Evolutionary conservation across 2,797 vertebrate species (phyloP), one percentile per base, ranked within the genome.

Genomic region (Telmatherina bonti): DNA sequence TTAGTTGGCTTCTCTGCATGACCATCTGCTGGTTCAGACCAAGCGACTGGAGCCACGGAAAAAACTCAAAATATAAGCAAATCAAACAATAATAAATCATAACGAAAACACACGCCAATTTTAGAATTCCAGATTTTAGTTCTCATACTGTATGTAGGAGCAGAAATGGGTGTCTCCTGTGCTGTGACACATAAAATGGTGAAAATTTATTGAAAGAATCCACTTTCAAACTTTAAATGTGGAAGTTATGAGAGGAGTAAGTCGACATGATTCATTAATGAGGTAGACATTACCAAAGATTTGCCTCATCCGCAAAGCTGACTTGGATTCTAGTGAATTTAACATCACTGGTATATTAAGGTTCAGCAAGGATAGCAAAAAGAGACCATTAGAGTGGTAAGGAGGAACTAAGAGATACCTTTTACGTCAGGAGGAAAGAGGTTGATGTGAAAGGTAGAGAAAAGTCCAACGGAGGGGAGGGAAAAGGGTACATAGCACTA

Each of bases 401-500:
- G 27, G 20, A n/a, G 36, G 26, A 51, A 55, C 61, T 13, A 36
- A 67, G 24, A 55, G 69, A 71, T 24, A 11, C 15, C 33, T 54
- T 72, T 66, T 60, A 66, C 31, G 3, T 53, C 64, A 31, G 36
- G 41, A 62, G 35, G 26, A 64, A 70, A 68, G 55, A 62, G 41
- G 16, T 62, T 27, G 51, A 76, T 61, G 29, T 59, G 61, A 76
- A 67, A 77, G 63, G 45, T 26, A 33, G 53, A 57, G 38, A 58
- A 59, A 61, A 53, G 35, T 29, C 38, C 31, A 76, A 64, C 55
- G 43, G 53, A 69, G 38, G 27, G 70, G 49, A 67, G 64, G 36
- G 45, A 71, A 38, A 70, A 69, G 72, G 53, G 76, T 66, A 70
- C 71, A 62, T 57, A 78, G 77, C 84, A 85, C 87, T 92, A 88